Conservation (phyloP, 30 jellyfish, hydroid and myxozoan species). For the Nemopilema nomurai region DNA sequence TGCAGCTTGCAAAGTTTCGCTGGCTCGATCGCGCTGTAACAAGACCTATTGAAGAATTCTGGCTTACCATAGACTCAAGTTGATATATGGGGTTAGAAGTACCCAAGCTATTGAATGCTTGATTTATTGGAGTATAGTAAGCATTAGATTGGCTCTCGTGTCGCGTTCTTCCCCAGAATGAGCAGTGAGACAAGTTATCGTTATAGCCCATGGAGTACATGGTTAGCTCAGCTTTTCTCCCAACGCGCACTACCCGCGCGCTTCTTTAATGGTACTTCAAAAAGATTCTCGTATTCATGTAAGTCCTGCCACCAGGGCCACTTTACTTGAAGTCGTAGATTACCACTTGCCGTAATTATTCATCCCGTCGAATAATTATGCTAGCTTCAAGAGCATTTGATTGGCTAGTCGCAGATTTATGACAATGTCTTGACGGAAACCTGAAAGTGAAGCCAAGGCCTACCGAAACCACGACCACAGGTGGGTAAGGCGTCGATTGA, state of each 20-base stretch:
- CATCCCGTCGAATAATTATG: slow-evolving; percentile 68
- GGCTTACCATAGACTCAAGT: slow-evolving; percentile 78
- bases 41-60: slow-evolving; percentile 69
- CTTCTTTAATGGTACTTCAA: slow-evolving; percentile 8
- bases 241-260: slow-evolving; percentile 20
- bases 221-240: background rate
- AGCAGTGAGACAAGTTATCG: slow-evolving; percentile 61
- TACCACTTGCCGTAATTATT: slow-evolving; percentile 63
- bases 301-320: slow-evolving; percentile 39
- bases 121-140: slow-evolving; percentile 74
- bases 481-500: slow-evolving; percentile 31
- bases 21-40: slow-evolving; percentile 68
- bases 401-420: slow-evolving; percentile 70
- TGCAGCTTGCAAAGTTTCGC: slow-evolving; percentile 67
- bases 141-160: slow-evolving; percentile 71
- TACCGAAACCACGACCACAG: slow-evolving; percentile 71
- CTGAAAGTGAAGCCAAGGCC: slow-evolving; percentile 64
- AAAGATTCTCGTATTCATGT: slow-evolving; percentile 23
- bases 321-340: slow-evolving; percentile 55
- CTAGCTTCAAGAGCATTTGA: slow-evolving; percentile 33
- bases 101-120: slow-evolving; percentile 62
- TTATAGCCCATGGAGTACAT: slow-evolving; percentile 69
- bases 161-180: slow-evolving; percentile 72
- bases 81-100: slow-evolving; percentile 82
- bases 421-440: slow-evolving; percentile 75